phyloP scores from a whole-genome alignment of 2,797 vertebrate species.

The Coregonus ussuriensis region DNA sequence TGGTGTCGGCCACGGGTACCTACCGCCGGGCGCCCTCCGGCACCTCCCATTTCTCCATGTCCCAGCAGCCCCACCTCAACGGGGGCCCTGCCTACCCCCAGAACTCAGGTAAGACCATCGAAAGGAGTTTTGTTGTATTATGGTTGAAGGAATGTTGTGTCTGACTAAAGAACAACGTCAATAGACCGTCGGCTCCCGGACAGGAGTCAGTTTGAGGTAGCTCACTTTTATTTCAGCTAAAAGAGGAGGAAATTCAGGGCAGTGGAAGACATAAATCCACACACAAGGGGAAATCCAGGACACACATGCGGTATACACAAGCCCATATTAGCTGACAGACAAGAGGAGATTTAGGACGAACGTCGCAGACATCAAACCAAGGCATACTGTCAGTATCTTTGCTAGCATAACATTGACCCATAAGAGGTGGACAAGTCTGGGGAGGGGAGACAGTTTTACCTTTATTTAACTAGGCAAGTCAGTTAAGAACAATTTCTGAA shows the following conservation, averaged over 20 bases:
- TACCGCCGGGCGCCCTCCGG: constrained; percentile 97
- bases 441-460: too few species aligned
- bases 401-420: not conserved
- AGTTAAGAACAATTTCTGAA: not conserved
- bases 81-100: constrained; percentile 94
- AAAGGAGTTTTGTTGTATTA: too few species aligned
- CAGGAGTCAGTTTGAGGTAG: not conserved
- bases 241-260: not conserved
- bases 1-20: constrained; percentile 95
- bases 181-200: not conserved
- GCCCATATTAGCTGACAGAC: not conserved
- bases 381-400: not conserved
- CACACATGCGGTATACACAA: not conserved
- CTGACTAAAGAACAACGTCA: not conserved
- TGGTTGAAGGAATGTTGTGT: not conserved
- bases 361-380: not conserved
- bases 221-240: not conserved
- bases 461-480: too few species aligned
- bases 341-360: not conserved
- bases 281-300: not conserved
- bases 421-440: not conserved
- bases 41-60: constrained; percentile 86
- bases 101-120: constrained; percentile 82
- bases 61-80: constrained; percentile 94
- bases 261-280: not conserved